phyloP scores from a whole-genome alignment of 2,888 invertebrate genomes.

The Apoda limacodes region DNA sequence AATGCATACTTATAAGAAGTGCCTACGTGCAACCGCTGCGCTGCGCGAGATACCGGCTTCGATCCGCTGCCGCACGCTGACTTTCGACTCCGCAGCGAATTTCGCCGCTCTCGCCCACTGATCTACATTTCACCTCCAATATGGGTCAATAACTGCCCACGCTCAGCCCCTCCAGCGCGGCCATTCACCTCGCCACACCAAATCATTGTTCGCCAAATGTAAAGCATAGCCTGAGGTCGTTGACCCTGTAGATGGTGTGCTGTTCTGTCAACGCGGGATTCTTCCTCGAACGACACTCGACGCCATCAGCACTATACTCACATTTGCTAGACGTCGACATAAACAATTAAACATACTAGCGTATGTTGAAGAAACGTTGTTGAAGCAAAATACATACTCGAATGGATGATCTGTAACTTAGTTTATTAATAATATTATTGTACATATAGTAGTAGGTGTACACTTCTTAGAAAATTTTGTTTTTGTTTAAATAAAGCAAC shows the following conservation, averaged over 20 bases:
- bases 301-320: no score
- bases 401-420: no score
- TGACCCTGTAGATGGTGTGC: conserved; percentile 46
- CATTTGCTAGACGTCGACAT: no score
- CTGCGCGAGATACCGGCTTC: conserved; percentile 1
- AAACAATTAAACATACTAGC: no score
- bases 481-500: no score
- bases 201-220: conserved; percentile 70
- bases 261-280: conserved; percentile 41
- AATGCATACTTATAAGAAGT: conserved; percentile 5
- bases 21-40: conserved; percentile 4
- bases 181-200: conserved; percentile 67
- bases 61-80: conserved; percentile 19
- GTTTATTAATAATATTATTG: no score
- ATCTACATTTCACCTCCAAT: conserved; percentile 70
- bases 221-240: conserved; percentile 54
- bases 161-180: conserved; percentile 64
- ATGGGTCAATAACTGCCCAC: conserved; percentile 71
- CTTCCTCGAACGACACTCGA: conserved; percentile 63
- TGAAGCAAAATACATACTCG: no score
- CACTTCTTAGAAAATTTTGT: no score
- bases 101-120: conserved; percentile 71
- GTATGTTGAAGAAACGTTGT: no score
- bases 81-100: conserved; percentile 48
- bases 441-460: no score